These are phyloP conservation scores for Caenorhabditis sp. DNA, from an alignment of 2,888 invertebrate genomes.

Conservation along the genomic window DNA sequence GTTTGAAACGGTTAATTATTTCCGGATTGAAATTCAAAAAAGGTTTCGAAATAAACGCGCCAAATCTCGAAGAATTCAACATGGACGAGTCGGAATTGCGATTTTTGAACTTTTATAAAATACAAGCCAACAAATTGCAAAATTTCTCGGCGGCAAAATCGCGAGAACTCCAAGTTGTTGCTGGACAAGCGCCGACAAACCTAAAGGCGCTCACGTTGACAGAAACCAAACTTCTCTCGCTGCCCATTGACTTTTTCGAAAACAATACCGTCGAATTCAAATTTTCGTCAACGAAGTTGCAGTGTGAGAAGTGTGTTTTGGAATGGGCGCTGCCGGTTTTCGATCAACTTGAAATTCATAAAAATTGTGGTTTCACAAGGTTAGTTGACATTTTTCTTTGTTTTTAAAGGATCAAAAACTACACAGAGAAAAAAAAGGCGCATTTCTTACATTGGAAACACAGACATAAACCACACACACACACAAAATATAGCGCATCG, in stretches of 20 bases:
- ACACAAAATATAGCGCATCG: no score
- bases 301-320: conserved; percentile 37
- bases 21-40: conserved; percentile 10
- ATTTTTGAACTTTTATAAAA: conserved; percentile 26
- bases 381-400: no score
- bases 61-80: conserved; percentile 20
- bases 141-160: conserved; percentile 21
- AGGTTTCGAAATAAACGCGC: conserved; percentile 24
- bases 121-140: conserved; percentile 11
- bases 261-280: conserved; percentile 3
- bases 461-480: no score
- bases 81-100: conserved; percentile 20
- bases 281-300: conserved; percentile 6
- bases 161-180: conserved; percentile 9
- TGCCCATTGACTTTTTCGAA: conserved; percentile 25
- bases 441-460: no score
- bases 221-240: conserved; percentile 9
- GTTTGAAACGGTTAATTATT: conserved; percentile 3
- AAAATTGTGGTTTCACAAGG: conserved; percentile 23
- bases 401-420: no score
- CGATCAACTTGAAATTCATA: conserved; percentile 9
- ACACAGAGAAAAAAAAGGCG: no score
- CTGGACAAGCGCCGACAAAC: conserved; percentile 11
- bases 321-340: conserved; percentile 38
- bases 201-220: conserved; percentile 15